Conservation (phyloP, 2,113 vertebrate genomes). For the Brachyistius frenatus region DNA sequence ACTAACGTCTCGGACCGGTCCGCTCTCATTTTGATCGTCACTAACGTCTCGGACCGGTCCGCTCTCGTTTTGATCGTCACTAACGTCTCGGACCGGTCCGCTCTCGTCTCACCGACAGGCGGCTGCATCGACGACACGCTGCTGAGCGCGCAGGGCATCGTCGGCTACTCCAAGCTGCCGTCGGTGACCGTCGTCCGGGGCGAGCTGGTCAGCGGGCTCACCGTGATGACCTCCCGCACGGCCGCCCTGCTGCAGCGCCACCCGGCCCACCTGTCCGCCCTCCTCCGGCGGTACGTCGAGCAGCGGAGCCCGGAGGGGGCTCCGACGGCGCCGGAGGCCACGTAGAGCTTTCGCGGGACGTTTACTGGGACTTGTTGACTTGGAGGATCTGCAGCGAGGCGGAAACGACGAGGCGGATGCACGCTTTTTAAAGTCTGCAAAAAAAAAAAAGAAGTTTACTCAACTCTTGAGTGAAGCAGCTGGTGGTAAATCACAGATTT, state of each 20-base stretch:
- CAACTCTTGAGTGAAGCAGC: too few relatives aligned
- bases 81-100: too few relatives aligned
- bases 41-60: too few relatives aligned
- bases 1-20: too few relatives aligned
- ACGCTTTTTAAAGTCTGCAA: too few relatives aligned
- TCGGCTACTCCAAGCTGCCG: constrained; percentile 88
- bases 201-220: constrained; percentile 86
- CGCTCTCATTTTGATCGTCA: background rate
- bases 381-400: background rate
- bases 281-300: constrained; percentile 88
- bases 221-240: constrained; percentile 82
- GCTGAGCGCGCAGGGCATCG: constrained; percentile 88
- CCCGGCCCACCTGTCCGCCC: constrained; percentile 80
- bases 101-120: constrained; percentile 77
- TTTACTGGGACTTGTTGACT: constrained; percentile 5
- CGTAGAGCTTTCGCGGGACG: constrained; percentile 43
- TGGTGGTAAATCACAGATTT: too few relatives aligned
- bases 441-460: background rate
- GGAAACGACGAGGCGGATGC: background rate
- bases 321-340: constrained; percentile 50
- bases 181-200: constrained; percentile 81
- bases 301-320: constrained; percentile 66
- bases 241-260: constrained; percentile 85
- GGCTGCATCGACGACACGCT: constrained; percentile 90
- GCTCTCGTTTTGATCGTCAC: too few relatives aligned